Evolutionary conservation across 2,888 invertebrate species (phyloP).

Genomic region (Germaria angustata): DNA sequence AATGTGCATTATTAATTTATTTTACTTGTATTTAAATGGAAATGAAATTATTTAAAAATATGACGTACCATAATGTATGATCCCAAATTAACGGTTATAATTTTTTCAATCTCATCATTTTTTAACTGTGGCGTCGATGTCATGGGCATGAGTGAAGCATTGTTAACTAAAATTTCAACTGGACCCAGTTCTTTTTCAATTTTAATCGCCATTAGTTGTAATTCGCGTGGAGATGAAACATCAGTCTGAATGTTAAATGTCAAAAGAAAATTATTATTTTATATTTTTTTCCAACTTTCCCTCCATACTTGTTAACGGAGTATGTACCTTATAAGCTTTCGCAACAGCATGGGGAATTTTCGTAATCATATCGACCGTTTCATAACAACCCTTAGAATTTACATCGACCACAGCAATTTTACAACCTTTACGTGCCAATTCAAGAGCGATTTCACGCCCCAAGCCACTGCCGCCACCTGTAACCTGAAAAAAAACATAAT

Average conservation of each 20-base stretch:
- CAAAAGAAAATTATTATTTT: not conserved
- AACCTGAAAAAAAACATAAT: constrained; percentile 72
- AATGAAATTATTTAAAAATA: constrained; percentile 20
- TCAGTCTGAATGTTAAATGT: constrained; percentile 74
- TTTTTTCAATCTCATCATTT: constrained; percentile 79
- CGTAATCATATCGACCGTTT: constrained; percentile 77
- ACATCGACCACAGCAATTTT: constrained; percentile 80
- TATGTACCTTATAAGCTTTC: constrained; percentile 76
- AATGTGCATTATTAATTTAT: constrained; percentile 43
- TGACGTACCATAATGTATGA: constrained; percentile 80
- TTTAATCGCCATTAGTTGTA: constrained; percentile 76
- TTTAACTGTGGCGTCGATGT: constrained; percentile 77
- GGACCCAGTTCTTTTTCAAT: constrained; percentile 79
- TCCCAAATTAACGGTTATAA: constrained; percentile 80
- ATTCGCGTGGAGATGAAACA: constrained; percentile 77
- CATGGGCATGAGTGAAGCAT: constrained; percentile 80
- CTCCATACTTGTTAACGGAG: not conserved
- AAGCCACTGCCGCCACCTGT: constrained; percentile 81
- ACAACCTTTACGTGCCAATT: constrained; percentile 79
- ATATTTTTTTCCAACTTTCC: constrained; percentile 25
- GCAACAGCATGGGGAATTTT: constrained; percentile 76
- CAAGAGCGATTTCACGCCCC: constrained; percentile 80
- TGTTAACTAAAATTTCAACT: constrained; percentile 81
- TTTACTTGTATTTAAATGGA: constrained; percentile 10
- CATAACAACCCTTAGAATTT: constrained; percentile 77